Conservation (phyloP, 2,888 invertebrate species). For the Zygothrica quintamaculata region DNA sequence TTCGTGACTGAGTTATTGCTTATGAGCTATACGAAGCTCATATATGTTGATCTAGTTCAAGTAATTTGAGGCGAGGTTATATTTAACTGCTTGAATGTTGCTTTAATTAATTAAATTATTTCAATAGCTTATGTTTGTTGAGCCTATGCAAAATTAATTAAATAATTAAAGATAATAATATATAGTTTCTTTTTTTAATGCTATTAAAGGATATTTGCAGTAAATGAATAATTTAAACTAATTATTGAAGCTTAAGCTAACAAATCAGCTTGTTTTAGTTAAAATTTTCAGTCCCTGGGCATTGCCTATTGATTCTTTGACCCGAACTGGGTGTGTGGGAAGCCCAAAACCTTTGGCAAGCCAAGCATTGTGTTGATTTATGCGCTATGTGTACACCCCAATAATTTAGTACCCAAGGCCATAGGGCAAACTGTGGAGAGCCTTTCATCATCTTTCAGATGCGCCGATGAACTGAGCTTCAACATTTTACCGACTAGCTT, state of each 20-base stretch:
- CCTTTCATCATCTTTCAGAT: constrained; percentile 64
- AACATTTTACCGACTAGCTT: constrained; percentile 63
- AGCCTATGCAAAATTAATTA: too few species aligned
- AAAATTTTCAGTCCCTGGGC: constrained; percentile 13
- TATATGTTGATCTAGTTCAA: too few species aligned
- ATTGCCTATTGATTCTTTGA: constrained; percentile 41
- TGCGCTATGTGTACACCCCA: constrained; percentile 42
- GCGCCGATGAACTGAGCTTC: constrained; percentile 62
- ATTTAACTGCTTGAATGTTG: too few species aligned
- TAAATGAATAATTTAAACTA: constrained; percentile 7
- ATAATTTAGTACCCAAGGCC: constrained; percentile 65
- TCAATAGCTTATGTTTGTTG: too few species aligned
- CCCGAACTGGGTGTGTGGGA: constrained; percentile 3
- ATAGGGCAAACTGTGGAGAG: constrained; percentile 34
- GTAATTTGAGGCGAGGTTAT: too few species aligned
- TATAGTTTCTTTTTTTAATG: too few species aligned
- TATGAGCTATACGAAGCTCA: too few species aligned
- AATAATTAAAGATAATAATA: too few species aligned
- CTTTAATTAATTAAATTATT: too few species aligned
- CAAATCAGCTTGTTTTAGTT: constrained; percentile 48
- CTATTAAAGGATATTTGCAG: not conserved
- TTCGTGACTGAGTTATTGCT: too few species aligned
- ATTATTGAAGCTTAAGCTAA: constrained; percentile 12
- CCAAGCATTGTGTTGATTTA: constrained; percentile 55
- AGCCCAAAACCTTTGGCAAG: constrained; percentile 10